Evolutionary conservation across 2,113 vertebrate genomes (phyloP).

Genomic region (Riparia riparia): DNA sequence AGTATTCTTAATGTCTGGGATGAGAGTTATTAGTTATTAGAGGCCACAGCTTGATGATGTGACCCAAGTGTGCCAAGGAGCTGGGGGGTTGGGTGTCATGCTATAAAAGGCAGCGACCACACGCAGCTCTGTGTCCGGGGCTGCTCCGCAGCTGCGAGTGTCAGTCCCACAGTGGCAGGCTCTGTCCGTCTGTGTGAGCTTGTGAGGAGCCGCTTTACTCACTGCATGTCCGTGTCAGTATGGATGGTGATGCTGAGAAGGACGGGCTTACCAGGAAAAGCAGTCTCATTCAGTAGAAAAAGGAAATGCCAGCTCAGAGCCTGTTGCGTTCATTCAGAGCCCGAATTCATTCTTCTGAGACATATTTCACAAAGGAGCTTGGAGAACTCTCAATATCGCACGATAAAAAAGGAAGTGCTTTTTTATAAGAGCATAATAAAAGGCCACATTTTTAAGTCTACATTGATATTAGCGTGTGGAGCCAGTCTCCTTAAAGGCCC

Average conservation of each 20-base stretch:
- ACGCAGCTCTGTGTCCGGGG: conserved; percentile 14
- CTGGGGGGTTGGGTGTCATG: conserved; percentile 42
- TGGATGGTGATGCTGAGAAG: conserved; percentile 11
- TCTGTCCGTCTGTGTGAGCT: background rate
- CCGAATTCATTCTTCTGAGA: conserved; percentile 10
- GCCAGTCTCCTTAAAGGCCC: background rate
- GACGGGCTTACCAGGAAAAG: conserved; percentile 22
- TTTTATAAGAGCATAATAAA: background rate
- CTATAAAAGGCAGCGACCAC: conserved; percentile 74
- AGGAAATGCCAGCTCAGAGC: conserved; percentile 29
- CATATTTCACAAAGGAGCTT: background rate
- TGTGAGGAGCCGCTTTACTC: background rate
- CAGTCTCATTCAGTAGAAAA: conserved; percentile 37
- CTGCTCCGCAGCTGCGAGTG: conserved; percentile 74
- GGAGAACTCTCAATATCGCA: background rate
- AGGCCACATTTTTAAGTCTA: background rate
- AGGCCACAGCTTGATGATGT: background rate
- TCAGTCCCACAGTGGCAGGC: conserved; percentile 57
- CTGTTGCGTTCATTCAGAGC: conserved; percentile 58
- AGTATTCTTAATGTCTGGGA: background rate
- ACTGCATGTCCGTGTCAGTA: background rate
- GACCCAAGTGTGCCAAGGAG: background rate
- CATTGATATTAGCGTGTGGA: background rate
- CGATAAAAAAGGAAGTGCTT: background rate
- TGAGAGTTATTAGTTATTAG: background rate